Conservation (phyloP, 2,113 vertebrate genomes). For the Ibidorhyncha struthersii region DNA sequence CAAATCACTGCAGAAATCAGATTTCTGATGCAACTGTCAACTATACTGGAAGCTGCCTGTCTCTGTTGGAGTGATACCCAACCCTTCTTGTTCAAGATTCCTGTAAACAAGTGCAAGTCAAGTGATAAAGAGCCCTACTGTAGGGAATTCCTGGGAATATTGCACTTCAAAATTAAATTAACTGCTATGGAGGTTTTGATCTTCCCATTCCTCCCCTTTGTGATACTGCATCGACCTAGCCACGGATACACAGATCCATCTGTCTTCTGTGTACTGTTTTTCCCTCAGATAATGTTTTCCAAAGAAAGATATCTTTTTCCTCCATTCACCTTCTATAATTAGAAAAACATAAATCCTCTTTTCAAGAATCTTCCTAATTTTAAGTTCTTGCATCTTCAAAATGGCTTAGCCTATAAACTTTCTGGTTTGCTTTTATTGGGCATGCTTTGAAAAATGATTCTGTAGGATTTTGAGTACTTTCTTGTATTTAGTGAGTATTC, state of each 20-base stretch:
- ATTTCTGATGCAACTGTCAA: background rate
- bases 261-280: background rate
- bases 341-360: background rate
- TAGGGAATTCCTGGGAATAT: background rate
- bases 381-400: background rate
- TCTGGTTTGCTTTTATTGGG: background rate
- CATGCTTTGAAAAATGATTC: background rate
- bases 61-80: background rate
- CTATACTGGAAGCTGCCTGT: background rate
- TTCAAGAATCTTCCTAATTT: background rate
- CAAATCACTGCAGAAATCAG: background rate
- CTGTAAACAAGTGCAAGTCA: background rate
- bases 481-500: background rate
- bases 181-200: background rate
- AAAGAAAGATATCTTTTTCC: background rate
- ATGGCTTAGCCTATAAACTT: background rate
- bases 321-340: background rate
- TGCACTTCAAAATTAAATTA: background rate
- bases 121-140: background rate
- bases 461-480: background rate
- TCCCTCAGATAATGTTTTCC: background rate
- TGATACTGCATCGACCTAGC: background rate
- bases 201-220: background rate
- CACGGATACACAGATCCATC: background rate
- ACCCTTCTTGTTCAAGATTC: background rate